A percentile compares a stretch with the other conserved stretches of the same genome.
Evolutionary conservation across 2,113 vertebrate species (phyloP).

Genomic region (Nerophis ophidion): DNA sequence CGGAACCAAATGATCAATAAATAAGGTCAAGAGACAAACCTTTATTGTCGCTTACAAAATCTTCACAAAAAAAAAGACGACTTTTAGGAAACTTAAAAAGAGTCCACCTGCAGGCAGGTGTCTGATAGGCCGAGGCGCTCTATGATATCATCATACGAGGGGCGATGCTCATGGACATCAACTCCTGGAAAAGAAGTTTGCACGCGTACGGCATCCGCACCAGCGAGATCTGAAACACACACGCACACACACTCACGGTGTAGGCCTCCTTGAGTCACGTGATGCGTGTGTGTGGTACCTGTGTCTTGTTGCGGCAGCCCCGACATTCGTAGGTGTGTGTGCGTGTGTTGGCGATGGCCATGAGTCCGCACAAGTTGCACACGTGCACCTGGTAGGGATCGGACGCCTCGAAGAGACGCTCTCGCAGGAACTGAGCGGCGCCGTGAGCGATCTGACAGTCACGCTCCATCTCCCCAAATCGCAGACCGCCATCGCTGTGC

Average conservation of each 20-base stretch:
- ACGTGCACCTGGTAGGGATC: slow-evolving; percentile 97
- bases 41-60: slow-evolving; percentile 43
- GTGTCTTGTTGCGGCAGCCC: slow-evolving; percentile 96
- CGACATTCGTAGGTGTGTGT: slow-evolving; percentile 96
- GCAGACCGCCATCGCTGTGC: slow-evolving; percentile 88
- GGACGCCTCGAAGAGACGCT: slow-evolving; percentile 93
- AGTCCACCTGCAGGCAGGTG: not conserved
- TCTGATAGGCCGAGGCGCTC: slow-evolving; percentile 1
- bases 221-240: slow-evolving; percentile 82
- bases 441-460: slow-evolving; percentile 98
- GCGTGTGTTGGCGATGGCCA: slow-evolving; percentile 96
- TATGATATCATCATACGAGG: slow-evolving; percentile 93
- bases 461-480: slow-evolving; percentile 98
- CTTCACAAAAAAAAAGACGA: not conserved
- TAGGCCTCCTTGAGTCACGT: not conserved
- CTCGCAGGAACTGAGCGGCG: slow-evolving; percentile 92
- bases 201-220: slow-evolving; percentile 96
- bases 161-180: slow-evolving; percentile 99
- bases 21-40: not conserved
- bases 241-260: no score
- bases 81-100: slow-evolving; percentile 2
- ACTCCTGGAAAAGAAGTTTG: slow-evolving; percentile 95
- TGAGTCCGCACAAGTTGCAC: slow-evolving; percentile 94
- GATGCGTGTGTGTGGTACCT: slow-evolving; percentile 68
- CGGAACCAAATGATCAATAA: no score